Base-by-base conservation (phyloP, 2,797 vertebrate genomes). In the Gymnodraco acuticeps region DNA sequence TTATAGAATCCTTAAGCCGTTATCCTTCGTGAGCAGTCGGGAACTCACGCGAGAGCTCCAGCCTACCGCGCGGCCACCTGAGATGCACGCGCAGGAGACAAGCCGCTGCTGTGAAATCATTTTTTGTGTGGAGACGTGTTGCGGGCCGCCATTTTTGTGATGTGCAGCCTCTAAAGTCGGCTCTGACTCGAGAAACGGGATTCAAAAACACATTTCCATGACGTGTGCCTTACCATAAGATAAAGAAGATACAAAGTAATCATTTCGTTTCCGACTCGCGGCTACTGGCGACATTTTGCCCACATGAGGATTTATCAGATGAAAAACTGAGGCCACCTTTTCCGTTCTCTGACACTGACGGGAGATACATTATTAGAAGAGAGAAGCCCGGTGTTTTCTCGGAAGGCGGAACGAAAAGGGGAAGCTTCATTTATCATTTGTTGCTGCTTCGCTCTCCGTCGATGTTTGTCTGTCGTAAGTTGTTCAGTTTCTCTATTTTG, bases 91-190 rank as follows among this genome's bases (percentile, higher is more conserved):
- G 74, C 78, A 46, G 73, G 78, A 82, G 65, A 70, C 56, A 15
- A 72, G 73, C 75, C 69, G 83, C 70, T 58, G 77, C 87, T 42
- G 74, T 80, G 75, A 83, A 81, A 84, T 82, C 3, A 73, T 87
- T 91, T 71, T 85, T 78, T 74, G 87, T 88, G 82, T 93, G 92
- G 93, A 92, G 94, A 95, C 95, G 95, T 95, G 94, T 95, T 94
- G 94, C 93, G 85, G 85, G 92, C 94, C 94, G 95, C 95, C 95
- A 95, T 95, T 93, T 96, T 95, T 93, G 63, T 81, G 79, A 84
- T 48, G 81, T 89, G 87, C 87, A 85, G 89, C 90, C 77, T 89
- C 77, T 52, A 82, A 94, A 94, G 89, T 93, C 91, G 78, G 71
- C 80, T 85, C 77, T 71, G 91, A 89, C 74, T 83, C 85, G 59